A percentile compares a stretch with the other conserved stretches of the same genome.
These are phyloP conservation scores for Drosophila subpulchrella DNA, from an alignment of 1,140 invertebrate genomes.

Conservation along the genomic window DNA sequence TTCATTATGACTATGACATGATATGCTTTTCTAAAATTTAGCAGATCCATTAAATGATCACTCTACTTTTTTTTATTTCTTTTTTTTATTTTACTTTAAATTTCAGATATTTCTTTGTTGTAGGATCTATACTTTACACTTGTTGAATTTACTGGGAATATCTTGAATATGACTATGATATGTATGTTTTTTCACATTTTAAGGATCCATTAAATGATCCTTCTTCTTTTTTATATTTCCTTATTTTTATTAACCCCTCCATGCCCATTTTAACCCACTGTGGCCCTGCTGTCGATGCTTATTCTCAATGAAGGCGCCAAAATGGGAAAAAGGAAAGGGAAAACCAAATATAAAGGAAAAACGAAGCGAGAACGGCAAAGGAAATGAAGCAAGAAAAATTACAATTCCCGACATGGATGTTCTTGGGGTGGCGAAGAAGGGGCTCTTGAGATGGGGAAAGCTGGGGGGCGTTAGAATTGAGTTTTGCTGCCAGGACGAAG, in stretches of 20 bases:
- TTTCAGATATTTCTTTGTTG: no score
- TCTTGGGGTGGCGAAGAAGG: slow-evolving; percentile 13
- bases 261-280: slow-evolving; percentile 29
- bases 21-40: no score
- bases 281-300: slow-evolving; percentile 29
- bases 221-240: background rate
- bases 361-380: slow-evolving; percentile 70
- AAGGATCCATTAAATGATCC: no score
- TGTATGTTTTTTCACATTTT: no score
- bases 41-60: no score
- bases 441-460: slow-evolving; percentile 3
- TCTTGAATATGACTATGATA: no score
- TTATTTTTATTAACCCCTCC: background rate
- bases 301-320: slow-evolving; percentile 59
- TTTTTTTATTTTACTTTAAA: no score
- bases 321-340: slow-evolving; percentile 33
- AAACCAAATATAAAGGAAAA: slow-evolving; percentile 34
- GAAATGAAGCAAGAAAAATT: slow-evolving; percentile 84
- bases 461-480: slow-evolving; percentile 47
- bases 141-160: no score
- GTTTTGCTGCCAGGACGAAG: slow-evolving; percentile 52
- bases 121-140: no score
- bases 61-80: no score
- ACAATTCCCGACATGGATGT: slow-evolving; percentile 71
- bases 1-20: no score